Conservation (phyloP, 2,888 invertebrate genomes). For the Endotricha flammealis region DNA sequence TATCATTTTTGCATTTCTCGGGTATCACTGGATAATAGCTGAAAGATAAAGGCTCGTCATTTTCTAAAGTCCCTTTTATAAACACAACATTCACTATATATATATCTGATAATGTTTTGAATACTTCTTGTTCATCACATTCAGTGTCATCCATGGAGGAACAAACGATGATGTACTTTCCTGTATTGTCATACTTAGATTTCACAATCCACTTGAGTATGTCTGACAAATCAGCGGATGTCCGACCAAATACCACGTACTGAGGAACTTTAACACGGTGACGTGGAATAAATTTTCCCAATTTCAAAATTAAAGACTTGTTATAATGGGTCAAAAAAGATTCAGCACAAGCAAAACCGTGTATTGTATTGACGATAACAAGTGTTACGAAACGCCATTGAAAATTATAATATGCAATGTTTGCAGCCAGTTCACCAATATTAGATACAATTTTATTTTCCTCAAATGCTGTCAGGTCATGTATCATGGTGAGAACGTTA, state of each 20-base stretch:
- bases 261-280: slow-evolving; percentile 28
- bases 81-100: slow-evolving; percentile 38
- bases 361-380: slow-evolving; percentile 33
- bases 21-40: slow-evolving; percentile 33
- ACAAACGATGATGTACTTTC: slow-evolving; percentile 42
- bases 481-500: no score
- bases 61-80: slow-evolving; percentile 25
- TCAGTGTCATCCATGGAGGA: slow-evolving; percentile 22
- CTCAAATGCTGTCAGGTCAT: no score
- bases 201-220: slow-evolving; percentile 32
- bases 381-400: slow-evolving; percentile 48
- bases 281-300: slow-evolving; percentile 29
- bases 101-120: slow-evolving; percentile 28
- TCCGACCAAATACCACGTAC: slow-evolving; percentile 40
- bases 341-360: slow-evolving; percentile 27
- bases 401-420: slow-evolving; percentile 48
- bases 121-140: slow-evolving; percentile 38
- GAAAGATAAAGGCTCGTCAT: slow-evolving; percentile 25
- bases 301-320: slow-evolving; percentile 33
- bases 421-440: slow-evolving; percentile 40
- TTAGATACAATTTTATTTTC: slow-evolving; percentile 18
- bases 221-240: slow-evolving; percentile 31
- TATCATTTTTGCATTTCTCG: slow-evolving; percentile 33
- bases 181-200: slow-evolving; percentile 38
- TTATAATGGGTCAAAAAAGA: slow-evolving; percentile 39